phyloP scores from a whole-genome alignment of 2,113 vertebrate species.

The Lycaon pictus region DNA sequence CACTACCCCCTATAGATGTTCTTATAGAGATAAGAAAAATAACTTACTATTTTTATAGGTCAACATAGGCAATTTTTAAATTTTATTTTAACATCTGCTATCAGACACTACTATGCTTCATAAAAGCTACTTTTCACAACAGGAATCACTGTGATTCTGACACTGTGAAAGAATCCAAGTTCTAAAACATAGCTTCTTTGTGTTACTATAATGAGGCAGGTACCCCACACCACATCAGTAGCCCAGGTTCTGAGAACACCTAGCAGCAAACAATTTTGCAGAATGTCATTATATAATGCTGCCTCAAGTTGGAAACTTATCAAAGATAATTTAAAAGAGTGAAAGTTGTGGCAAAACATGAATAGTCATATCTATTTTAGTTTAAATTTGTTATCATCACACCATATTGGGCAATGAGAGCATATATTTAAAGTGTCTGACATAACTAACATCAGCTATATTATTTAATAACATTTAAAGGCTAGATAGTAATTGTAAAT shows the following conservation, averaged over 20 bases:
- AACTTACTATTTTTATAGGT: slow-evolving; percentile 35
- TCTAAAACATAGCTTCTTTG: slow-evolving; percentile 8
- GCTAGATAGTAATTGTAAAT: neutral
- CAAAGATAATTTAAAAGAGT: neutral
- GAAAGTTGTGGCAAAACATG: slow-evolving; percentile 2
- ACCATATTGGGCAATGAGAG: neutral
- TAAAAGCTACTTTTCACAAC: slow-evolving; percentile 13
- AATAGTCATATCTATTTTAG: neutral
- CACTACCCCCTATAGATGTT: neutral
- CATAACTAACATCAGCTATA: neutral
- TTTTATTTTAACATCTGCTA: slow-evolving; percentile 62
- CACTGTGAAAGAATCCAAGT: neutral
- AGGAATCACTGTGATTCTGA: slow-evolving; percentile 22
- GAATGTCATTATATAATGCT: neutral
- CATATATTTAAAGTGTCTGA: neutral
- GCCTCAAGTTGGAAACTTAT: neutral
- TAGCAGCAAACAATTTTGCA: neutral
- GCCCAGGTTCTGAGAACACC: neutral
- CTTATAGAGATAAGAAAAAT: neutral
- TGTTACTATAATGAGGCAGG: neutral
- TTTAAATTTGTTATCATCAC: neutral
- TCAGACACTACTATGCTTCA: neutral
- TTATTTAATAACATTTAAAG: slow-evolving; percentile 39
- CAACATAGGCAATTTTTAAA: slow-evolving; percentile 21
- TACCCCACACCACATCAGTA: neutral